phyloP scores from a whole-genome alignment of 1,140 invertebrate genomes.

The Drosophila bifasciata region DNA sequence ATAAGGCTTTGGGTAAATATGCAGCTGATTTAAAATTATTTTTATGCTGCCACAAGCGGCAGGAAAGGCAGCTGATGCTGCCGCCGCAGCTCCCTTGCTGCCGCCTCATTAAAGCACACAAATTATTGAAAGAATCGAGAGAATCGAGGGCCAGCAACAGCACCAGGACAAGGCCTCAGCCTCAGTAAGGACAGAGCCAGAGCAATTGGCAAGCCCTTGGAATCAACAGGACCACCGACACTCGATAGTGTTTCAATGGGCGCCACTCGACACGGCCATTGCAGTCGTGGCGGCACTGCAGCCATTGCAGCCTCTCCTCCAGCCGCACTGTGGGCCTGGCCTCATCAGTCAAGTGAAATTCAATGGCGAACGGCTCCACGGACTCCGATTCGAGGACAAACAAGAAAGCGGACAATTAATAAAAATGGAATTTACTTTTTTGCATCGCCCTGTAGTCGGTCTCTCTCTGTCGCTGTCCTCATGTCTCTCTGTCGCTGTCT shows the following conservation, averaged over 20 bases:
- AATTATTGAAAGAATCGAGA: slow-evolving; percentile 56
- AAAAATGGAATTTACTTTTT: slow-evolving; percentile 73
- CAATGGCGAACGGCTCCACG: slow-evolving; percentile 25
- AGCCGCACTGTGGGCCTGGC: slow-evolving; percentile 36
- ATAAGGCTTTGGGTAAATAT: slow-evolving; percentile 80
- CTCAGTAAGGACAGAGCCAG: not conserved
- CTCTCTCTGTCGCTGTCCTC: slow-evolving; percentile 17
- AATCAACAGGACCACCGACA: slow-evolving; percentile 25
- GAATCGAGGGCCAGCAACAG: slow-evolving; percentile 4
- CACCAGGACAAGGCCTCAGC: too few relatives aligned
- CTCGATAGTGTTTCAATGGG: slow-evolving; percentile 69
- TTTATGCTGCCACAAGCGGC: slow-evolving; percentile 33
- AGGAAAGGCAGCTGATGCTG: slow-evolving; percentile 25
- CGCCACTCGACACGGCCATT: slow-evolving; percentile 38
- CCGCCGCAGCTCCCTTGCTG: too few relatives aligned
- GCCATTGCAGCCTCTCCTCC: slow-evolving; percentile 25
- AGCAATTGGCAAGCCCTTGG: slow-evolving; percentile 15
- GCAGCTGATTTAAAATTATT: slow-evolving; percentile 77
- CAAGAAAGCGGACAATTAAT: slow-evolving; percentile 66
- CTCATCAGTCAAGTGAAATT: slow-evolving; percentile 59
- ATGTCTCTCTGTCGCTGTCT: not conserved
- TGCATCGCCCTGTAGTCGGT: slow-evolving; percentile 5
- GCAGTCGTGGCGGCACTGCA: slow-evolving; percentile 10
- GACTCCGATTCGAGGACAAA: slow-evolving; percentile 40
- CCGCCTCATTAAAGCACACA: slow-evolving; percentile 64